Evolutionary conservation across 2,888 invertebrate genomes (phyloP).

Genomic region (Hydriomena furcata): DNA sequence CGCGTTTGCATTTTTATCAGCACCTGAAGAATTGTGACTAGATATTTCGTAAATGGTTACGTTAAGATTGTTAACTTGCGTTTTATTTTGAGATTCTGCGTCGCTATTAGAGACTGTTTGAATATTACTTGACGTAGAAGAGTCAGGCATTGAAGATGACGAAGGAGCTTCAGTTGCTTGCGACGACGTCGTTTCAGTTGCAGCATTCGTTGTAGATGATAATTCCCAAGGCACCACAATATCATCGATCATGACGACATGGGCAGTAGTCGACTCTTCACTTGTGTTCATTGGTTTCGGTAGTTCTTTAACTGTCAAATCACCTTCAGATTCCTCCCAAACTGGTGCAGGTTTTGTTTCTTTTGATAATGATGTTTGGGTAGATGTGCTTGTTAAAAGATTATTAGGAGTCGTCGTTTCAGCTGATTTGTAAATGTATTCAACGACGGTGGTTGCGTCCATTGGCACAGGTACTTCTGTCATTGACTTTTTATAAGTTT

Average conservation of each 20-base stretch:
- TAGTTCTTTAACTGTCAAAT: slow-evolving; percentile 43
- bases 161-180: neutral
- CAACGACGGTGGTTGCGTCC: slow-evolving; percentile 64
- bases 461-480: slow-evolving; percentile 31
- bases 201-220: slow-evolving; percentile 29
- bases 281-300: slow-evolving; percentile 22
- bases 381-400: slow-evolving; percentile 13
- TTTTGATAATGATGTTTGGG: slow-evolving; percentile 15
- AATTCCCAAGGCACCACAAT: slow-evolving; percentile 30
- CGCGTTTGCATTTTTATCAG: slow-evolving; percentile 49
- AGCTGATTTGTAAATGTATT: slow-evolving; percentile 67
- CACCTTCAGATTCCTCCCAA: slow-evolving; percentile 63
- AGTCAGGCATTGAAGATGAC: slow-evolving; percentile 1
- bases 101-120: slow-evolving; percentile 25
- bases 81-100: slow-evolving; percentile 45
- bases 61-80: slow-evolving; percentile 63
- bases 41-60: slow-evolving; percentile 76
- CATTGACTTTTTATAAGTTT: slow-evolving; percentile 27
- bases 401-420: slow-evolving; percentile 35
- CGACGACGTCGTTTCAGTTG: slow-evolving; percentile 16
- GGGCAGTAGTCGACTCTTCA: slow-evolving; percentile 25
- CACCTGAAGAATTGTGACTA: slow-evolving; percentile 51
- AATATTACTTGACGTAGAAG: slow-evolving; percentile 13
- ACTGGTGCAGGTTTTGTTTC: slow-evolving; percentile 64
- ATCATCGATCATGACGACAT: slow-evolving; percentile 29